Evolutionary conservation across 2,888 invertebrate species (phyloP).

Genomic region (Eilema griseolum): DNA sequence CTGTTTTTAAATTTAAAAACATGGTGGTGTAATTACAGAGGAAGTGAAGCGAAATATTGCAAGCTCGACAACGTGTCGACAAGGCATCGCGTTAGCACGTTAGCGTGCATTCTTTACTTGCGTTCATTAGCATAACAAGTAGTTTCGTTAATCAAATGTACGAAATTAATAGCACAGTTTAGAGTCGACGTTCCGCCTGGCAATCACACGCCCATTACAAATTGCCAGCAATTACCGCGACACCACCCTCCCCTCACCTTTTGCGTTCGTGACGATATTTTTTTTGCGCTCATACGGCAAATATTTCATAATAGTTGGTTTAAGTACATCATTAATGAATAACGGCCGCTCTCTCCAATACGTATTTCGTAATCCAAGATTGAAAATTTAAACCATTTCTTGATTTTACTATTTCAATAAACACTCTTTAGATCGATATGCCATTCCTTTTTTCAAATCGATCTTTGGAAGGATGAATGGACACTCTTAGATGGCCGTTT

Average conservation of each 20-base stretch:
- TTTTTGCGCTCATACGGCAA: slow-evolving; percentile 62
- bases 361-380: too few relatives aligned
- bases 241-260: slow-evolving; percentile 70
- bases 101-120: slow-evolving; percentile 84
- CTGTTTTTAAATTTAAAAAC: slow-evolving; percentile 67
- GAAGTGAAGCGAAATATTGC: slow-evolving; percentile 78
- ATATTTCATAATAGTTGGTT: slow-evolving; percentile 63
- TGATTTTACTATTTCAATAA: too few relatives aligned
- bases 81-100: slow-evolving; percentile 80
- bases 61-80: slow-evolving; percentile 82
- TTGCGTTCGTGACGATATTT: slow-evolving; percentile 67
- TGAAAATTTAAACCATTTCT: too few relatives aligned
- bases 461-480: too few relatives aligned
- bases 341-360: too few relatives aligned
- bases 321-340: slow-evolving; percentile 58
- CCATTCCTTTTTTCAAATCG: too few relatives aligned
- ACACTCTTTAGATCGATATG: too few relatives aligned
- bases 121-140: slow-evolving; percentile 86
- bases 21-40: slow-evolving; percentile 70
- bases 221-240: slow-evolving; percentile 83
- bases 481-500: too few relatives aligned
- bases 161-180: slow-evolving; percentile 86
- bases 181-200: slow-evolving; percentile 82
- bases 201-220: slow-evolving; percentile 86
- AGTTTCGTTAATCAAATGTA: slow-evolving; percentile 87